Evolutionary conservation across 2,797 vertebrate genomes (phyloP).

Genomic region (Lithobates sylvaticus): DNA sequence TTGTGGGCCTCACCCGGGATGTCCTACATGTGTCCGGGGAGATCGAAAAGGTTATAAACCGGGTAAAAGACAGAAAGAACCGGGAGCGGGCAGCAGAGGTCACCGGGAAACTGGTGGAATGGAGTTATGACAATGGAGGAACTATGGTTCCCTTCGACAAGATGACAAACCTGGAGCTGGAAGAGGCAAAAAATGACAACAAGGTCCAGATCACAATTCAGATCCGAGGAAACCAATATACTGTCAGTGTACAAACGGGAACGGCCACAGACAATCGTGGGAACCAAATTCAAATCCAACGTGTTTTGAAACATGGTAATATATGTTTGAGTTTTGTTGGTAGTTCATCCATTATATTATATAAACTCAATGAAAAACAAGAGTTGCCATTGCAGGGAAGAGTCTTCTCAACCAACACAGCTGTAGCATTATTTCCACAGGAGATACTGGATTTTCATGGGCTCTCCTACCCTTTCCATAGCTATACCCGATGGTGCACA

Average conservation of each 20-base stretch:
- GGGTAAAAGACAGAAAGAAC: slow-evolving; percentile 66
- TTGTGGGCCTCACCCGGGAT: slow-evolving; percentile 80
- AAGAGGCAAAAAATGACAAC: slow-evolving; percentile 72
- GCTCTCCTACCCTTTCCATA: too few relatives aligned
- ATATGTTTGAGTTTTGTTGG: too few relatives aligned
- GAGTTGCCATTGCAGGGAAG: too few relatives aligned
- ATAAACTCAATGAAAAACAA: too few relatives aligned
- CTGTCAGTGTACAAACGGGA: slow-evolving; percentile 71
- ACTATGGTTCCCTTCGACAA: slow-evolving; percentile 76
- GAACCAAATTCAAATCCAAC: slow-evolving; percentile 71
- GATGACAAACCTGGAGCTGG: slow-evolving; percentile 77
- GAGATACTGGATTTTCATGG: too few relatives aligned
- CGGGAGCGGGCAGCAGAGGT: slow-evolving; percentile 72
- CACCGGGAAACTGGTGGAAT: slow-evolving; percentile 75
- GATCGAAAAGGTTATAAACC: slow-evolving; percentile 77
- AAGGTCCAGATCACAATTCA: slow-evolving; percentile 50
- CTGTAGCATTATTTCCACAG: too few relatives aligned
- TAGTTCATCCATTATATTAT: too few relatives aligned
- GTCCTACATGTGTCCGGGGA: slow-evolving; percentile 70
- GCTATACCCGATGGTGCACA: too few relatives aligned
- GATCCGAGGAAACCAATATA: slow-evolving; percentile 72
- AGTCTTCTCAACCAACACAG: too few relatives aligned
- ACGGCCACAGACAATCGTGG: slow-evolving; percentile 71
- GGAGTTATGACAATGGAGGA: slow-evolving; percentile 76
- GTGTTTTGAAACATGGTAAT: slow-evolving; percentile 81